These are phyloP conservation scores for Coelinius sp. DNA, from an alignment of 2,888 invertebrate species.

Conservation along the genomic window DNA sequence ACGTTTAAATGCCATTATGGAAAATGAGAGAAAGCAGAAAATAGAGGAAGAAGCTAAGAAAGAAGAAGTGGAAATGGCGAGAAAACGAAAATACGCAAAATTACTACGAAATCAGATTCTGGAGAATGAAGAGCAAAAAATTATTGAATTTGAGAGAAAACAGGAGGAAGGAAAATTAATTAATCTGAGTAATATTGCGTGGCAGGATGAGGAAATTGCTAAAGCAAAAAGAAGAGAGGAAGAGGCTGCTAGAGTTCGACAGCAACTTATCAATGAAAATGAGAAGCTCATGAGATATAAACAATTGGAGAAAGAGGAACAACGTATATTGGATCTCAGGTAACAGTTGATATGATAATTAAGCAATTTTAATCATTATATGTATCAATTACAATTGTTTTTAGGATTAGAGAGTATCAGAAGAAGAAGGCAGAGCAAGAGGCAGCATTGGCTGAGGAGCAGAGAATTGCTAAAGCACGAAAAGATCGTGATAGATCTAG, in stretches of 20 bases:
- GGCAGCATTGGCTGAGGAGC: constrained; percentile 73
- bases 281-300: constrained; percentile 76
- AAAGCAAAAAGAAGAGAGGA: constrained; percentile 68
- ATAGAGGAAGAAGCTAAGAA: constrained; percentile 75
- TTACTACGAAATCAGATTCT: constrained; percentile 75
- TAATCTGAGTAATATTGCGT: constrained; percentile 76
- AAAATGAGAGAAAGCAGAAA: constrained; percentile 76
- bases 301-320: constrained; percentile 77
- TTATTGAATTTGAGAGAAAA: constrained; percentile 78
- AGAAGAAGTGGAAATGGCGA: constrained; percentile 69
- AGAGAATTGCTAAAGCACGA: constrained; percentile 73
- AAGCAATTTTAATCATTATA: not conserved
- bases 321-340: constrained; percentile 77
- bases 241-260: constrained; percentile 55
- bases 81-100: constrained; percentile 74
- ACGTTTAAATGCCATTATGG: constrained; percentile 80
- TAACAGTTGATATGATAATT: constrained; percentile 50
- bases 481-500: constrained; percentile 75
- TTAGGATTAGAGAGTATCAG: constrained; percentile 76
- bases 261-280: constrained; percentile 72
- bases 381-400: constrained; percentile 8
- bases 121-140: constrained; percentile 72
- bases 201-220: constrained; percentile 77
- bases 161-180: constrained; percentile 79
- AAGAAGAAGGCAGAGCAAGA: constrained; percentile 77